Evolutionary conservation across 1,140 invertebrate genomes (phyloP), one percentile per base, ranked within the genome.

Genomic region (Bombus superbus): DNA sequence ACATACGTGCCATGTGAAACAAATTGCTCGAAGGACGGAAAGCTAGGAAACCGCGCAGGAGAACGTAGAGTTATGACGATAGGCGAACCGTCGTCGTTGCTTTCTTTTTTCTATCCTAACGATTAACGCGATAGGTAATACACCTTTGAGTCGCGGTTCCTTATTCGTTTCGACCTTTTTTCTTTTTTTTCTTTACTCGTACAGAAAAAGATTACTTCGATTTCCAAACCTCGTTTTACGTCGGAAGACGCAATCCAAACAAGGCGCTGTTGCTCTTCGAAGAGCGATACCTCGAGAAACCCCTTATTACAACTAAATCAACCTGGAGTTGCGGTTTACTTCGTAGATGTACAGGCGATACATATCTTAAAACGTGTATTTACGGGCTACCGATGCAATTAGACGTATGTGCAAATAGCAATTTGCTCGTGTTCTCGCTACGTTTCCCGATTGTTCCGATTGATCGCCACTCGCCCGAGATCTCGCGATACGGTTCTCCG

Each of bases 1-100:
- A 47, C 80, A 44, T 82, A 81, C 79, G 79, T 81, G 79, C 68
- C 68, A 57, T 40, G 80, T 40, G 80, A 82, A 75, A 47, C 80
- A 82, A 82, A 75, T 82, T 75, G 71, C 71, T 40, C 35, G 40
- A 73, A 35, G 80, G 80, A 44, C 11, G 78, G 42, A n/a, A 68
- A 32, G 62, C 62, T 44, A n/a, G 47, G 69, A 73, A 44, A 69
- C 18, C 38, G 79, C 22, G 32, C 28, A 13, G 25, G 28, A 5
- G 80, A 74, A 82, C 53, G 80, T 35, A 28, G 40, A 81, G 59
- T 62, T 73, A 71, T 72, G 66, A 82, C 80, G 80, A 74, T 74
- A 44, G 80, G 40, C n/a, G 22, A 59, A 35, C 69, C 40, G 38
- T 44, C 42, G 68, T 81, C 42, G 40, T 64, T 35, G 9, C n/a